Conservation (phyloP, 2,113 vertebrate genomes). For the Motacilla tschutschensis region DNA sequence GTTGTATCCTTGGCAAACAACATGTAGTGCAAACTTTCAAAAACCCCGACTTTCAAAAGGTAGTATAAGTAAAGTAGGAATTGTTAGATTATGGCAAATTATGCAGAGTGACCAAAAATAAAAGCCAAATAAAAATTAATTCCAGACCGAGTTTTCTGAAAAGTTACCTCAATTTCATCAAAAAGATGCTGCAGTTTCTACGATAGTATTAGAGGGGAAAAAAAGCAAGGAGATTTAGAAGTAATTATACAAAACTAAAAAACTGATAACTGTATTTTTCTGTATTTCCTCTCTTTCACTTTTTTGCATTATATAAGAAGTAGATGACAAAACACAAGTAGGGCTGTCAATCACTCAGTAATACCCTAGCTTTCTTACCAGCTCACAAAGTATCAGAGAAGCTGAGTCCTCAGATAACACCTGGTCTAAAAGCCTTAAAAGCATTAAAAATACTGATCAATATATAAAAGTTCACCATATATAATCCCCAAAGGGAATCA, state of each 20-base stretch:
- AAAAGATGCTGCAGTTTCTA: not conserved
- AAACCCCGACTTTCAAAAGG: accelerated
- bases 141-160: not conserved
- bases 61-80: not conserved
- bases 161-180: not conserved
- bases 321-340: not conserved
- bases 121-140: not conserved
- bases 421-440: constrained; percentile 19
- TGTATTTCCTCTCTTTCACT: not conserved
- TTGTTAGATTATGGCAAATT: not conserved
- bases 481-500: not conserved
- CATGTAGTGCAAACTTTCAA: not conserved
- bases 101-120: not conserved
- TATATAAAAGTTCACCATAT: not conserved
- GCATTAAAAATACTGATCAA: constrained; percentile 8
- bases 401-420: not conserved
- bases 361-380: not conserved
- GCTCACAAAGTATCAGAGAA: constrained; percentile 16
- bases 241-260: not conserved
- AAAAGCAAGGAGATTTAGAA: not conserved
- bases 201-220: accelerated
- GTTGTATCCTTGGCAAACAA: not conserved
- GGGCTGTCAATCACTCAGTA: not conserved
- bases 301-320: not conserved
- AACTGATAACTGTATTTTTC: not conserved